Evolutionary conservation across 1,140 invertebrate genomes (phyloP).

Genomic region (Drosophila novamexicana): DNA sequence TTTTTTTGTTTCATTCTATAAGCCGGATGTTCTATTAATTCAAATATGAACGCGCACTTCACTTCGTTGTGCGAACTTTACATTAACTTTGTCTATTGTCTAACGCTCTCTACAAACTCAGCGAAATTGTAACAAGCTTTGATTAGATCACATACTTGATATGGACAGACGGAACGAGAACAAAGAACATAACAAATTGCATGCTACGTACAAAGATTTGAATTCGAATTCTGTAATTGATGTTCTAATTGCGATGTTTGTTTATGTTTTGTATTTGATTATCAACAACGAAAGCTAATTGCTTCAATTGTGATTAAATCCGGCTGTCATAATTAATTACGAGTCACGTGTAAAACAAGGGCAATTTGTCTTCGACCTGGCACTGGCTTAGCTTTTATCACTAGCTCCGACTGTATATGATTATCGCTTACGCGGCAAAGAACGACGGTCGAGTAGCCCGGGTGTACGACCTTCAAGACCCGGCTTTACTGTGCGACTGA

Average conservation of each 20-base stretch:
- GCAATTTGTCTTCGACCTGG: slow-evolving; percentile 1
- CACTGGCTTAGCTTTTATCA: slow-evolving; percentile 2
- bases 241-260: slow-evolving; percentile 12
- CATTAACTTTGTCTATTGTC: slow-evolving; percentile 7
- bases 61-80: slow-evolving; percentile 7
- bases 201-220: background rate
- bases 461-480: slow-evolving; percentile 18
- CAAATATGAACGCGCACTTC: background rate
- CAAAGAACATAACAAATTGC: slow-evolving; percentile 7
- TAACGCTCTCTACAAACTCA: background rate
- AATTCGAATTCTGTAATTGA: slow-evolving; percentile 24
- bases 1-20: slow-evolving; percentile 3
- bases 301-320: slow-evolving; percentile 1
- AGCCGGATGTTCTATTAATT: slow-evolving; percentile 22
- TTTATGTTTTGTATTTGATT: slow-evolving; percentile 25
- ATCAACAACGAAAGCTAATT: slow-evolving; percentile 15
- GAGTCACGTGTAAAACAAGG: background rate
- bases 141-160: slow-evolving; percentile 38
- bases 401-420: background rate
- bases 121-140: slow-evolving; percentile 32
- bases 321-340: slow-evolving; percentile 12
- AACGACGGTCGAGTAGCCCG: background rate
- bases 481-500: slow-evolving; percentile 25
- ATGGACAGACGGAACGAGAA: slow-evolving; percentile 13
- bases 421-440: slow-evolving; percentile 7